Conservation (phyloP, 2,113 vertebrate species). For the Anser brachyrhynchus region DNA sequence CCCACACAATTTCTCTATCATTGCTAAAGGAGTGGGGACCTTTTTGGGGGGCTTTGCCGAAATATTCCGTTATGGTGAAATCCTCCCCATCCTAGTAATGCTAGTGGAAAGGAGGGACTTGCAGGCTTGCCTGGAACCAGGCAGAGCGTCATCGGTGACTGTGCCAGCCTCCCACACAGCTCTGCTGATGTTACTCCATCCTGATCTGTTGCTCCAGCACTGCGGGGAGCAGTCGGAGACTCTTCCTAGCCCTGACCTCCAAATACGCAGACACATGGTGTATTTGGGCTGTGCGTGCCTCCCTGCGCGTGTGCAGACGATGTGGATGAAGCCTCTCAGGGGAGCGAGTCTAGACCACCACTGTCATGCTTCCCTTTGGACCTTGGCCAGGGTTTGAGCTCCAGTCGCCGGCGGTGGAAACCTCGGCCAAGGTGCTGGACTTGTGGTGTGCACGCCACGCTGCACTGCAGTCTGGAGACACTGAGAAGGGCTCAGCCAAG, state of each 20-base stretch:
- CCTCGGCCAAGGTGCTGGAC: not conserved
- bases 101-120: not conserved
- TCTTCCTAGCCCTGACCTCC: not conserved
- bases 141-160: accelerated
- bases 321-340: not conserved
- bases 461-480: not conserved
- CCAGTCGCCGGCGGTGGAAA: not conserved
- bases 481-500: not conserved
- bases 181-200: accelerated
- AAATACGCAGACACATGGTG: not conserved
- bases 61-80: not conserved
- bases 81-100: not conserved
- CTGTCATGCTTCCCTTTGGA: not conserved
- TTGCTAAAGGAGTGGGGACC: not conserved
- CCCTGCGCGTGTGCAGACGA: not conserved
- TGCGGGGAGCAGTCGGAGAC: accelerated
- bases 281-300: not conserved
- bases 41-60: not conserved
- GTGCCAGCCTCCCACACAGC: not conserved
- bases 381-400: not conserved
- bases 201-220: not conserved
- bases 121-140: not conserved
- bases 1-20: accelerated
- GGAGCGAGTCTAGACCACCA: not conserved
- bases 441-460: not conserved